Conservation (phyloP, 2,888 invertebrate species). For the Punctoribates punctum region DNA sequence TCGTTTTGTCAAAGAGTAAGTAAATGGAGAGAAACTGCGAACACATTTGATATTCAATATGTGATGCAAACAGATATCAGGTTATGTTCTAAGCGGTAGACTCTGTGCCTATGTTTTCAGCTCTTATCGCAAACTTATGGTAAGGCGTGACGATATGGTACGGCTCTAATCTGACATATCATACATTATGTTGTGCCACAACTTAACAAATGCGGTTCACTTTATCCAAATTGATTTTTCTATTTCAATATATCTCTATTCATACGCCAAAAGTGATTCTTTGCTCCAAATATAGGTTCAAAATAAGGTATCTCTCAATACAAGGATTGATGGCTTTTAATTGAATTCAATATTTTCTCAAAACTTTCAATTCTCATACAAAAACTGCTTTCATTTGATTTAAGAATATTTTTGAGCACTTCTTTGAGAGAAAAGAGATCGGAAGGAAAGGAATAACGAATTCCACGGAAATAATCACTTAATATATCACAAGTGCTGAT, state of each 20-base stretch:
- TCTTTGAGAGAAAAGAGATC: constrained; percentile 1
- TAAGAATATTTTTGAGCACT: constrained; percentile 1
- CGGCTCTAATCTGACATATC: constrained; percentile 23
- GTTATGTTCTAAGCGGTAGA: background rate
- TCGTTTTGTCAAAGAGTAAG: background rate
- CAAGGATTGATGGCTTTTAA: no score
- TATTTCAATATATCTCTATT: background rate
- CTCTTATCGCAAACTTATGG: constrained; percentile 1
- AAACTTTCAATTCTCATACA: no score
- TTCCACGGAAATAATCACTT: constrained; percentile 26
- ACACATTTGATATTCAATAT: background rate
- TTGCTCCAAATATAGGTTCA: constrained; percentile 1
- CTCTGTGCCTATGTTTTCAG: background rate
- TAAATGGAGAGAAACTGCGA: background rate
- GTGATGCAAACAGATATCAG: background rate
- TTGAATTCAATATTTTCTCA: no score
- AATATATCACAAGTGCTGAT: background rate
- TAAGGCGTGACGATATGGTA: background rate
- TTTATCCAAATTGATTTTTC: constrained; percentile 12
- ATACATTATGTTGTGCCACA: constrained; percentile 4
- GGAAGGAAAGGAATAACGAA: constrained; percentile 23
- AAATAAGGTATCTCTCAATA: background rate
- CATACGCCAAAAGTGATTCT: background rate
- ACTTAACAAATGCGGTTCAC: background rate
- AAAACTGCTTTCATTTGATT: background rate